These are phyloP conservation scores for Centropristis striata DNA, from an alignment of 2,113 vertebrate genomes.

Conservation along the genomic window DNA sequence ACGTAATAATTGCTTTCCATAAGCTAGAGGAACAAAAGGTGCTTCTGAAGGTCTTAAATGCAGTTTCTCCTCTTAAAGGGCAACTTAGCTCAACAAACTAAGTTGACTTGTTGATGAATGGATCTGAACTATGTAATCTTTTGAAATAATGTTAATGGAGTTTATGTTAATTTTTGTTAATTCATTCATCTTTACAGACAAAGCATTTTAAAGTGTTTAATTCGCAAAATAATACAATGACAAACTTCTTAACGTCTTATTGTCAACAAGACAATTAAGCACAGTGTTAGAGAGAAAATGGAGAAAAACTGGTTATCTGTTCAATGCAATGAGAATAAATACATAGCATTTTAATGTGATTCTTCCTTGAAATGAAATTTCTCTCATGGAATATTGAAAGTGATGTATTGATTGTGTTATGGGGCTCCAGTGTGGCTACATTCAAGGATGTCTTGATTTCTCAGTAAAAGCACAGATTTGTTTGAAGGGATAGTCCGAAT, in stretches of 20 bases:
- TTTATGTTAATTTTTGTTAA: too few relatives aligned
- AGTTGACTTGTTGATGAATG: neutral
- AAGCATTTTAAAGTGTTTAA: neutral
- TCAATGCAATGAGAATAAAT: neutral
- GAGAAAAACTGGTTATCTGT: neutral
- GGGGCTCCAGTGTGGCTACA: neutral
- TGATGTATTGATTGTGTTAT: neutral
- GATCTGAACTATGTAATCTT: neutral
- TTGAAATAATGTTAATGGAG: neutral
- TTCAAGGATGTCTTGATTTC: neutral
- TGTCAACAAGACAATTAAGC: neutral
- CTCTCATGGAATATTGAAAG: neutral
- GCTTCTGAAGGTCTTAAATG: slow-evolving; percentile 28
- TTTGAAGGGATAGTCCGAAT: neutral
- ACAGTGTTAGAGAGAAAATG: neutral
- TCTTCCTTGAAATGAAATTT: neutral
- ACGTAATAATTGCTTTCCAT: slow-evolving; percentile 47
- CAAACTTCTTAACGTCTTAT: neutral
- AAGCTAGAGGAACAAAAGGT: slow-evolving; percentile 14
- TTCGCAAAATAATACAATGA: neutral
- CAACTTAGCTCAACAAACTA: neutral
- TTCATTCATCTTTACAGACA: neutral
- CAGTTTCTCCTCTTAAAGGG: slow-evolving; percentile 26
- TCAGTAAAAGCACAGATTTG: neutral
- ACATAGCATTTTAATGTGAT: neutral